Percentiles rank a stretch among this genome's conserved stretches.
Conservation (phyloP, 2,888 invertebrate genomes). For the Orchesellides sinensis region DNA sequence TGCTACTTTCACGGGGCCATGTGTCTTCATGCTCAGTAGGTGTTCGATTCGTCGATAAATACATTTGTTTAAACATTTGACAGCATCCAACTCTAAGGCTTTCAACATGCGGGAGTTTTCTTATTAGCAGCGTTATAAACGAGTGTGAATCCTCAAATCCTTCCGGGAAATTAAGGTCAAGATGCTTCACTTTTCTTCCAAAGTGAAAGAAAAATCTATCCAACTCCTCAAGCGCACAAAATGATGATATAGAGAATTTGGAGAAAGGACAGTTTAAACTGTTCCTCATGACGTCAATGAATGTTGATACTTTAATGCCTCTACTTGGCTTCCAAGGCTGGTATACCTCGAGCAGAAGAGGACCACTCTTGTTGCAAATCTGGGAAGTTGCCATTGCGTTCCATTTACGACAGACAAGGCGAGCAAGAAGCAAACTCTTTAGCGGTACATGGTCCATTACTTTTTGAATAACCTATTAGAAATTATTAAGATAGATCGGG, state of each 20-base stretch:
- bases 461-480: conserved; percentile 57
- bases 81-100: conserved; percentile 63
- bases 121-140: conserved; percentile 39
- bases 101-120: conserved; percentile 51
- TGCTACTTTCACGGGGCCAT: conserved; percentile 3
- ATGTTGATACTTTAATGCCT: conserved; percentile 65
- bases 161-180: conserved; percentile 58
- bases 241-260: conserved; percentile 59
- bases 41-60: conserved; percentile 24
- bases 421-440: conserved; percentile 56
- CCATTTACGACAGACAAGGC: conserved; percentile 67
- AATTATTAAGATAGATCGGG: conserved; percentile 63
- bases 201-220: conserved; percentile 66
- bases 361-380: conserved; percentile 51
- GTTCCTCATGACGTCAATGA: conserved; percentile 60
- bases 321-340: conserved; percentile 66
- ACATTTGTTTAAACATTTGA: conserved; percentile 45
- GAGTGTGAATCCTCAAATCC: conserved; percentile 58
- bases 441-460: conserved; percentile 65
- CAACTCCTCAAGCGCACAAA: conserved; percentile 52
- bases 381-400: conserved; percentile 49
- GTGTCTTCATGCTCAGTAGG: background rate
- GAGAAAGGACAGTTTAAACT: conserved; percentile 57
- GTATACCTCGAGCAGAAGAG: conserved; percentile 62
- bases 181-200: conserved; percentile 54